Evolutionary conservation across 2,797 vertebrate genomes (phyloP).

Genomic region (Muscicapa comitata): DNA sequence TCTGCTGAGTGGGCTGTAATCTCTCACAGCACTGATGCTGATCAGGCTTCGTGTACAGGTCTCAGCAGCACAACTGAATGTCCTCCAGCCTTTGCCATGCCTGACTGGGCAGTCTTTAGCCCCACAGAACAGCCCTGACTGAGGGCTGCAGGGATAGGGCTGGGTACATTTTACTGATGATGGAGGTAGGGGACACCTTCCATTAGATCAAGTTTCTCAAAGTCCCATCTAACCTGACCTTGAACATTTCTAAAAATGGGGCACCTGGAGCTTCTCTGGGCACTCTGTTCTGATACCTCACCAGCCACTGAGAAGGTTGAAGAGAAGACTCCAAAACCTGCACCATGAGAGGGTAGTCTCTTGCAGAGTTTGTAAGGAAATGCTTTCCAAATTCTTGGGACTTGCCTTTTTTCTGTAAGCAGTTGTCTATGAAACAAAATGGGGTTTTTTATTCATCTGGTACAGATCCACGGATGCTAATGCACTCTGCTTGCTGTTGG

Average conservation of each 20-base stretch:
- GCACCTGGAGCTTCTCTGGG: neutral
- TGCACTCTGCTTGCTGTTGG: fast-evolving
- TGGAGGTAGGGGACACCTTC: neutral
- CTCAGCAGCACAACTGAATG: neutral
- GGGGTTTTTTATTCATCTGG: fast-evolving
- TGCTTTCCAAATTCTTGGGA: neutral
- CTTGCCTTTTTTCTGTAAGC: neutral
- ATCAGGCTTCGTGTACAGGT: neutral
- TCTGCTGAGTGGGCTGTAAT: neutral
- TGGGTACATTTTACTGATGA: neutral
- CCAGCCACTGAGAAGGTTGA: neutral
- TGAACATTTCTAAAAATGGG: neutral
- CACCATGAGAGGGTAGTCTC: neutral
- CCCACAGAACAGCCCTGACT: neutral
- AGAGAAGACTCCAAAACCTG: neutral
- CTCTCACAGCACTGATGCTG: neutral
- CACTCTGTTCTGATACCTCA: neutral
- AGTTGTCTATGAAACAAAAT: neutral
- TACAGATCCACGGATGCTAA: neutral
- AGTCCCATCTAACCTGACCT: neutral
- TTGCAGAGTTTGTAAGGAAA: neutral
- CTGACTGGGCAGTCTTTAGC: neutral
- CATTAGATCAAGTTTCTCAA: neutral
- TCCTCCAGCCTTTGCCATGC: neutral
- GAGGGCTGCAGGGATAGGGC: neutral